phyloP scores from a whole-genome alignment of 2,888 invertebrate species.

The Coenonympha glycerion region DNA sequence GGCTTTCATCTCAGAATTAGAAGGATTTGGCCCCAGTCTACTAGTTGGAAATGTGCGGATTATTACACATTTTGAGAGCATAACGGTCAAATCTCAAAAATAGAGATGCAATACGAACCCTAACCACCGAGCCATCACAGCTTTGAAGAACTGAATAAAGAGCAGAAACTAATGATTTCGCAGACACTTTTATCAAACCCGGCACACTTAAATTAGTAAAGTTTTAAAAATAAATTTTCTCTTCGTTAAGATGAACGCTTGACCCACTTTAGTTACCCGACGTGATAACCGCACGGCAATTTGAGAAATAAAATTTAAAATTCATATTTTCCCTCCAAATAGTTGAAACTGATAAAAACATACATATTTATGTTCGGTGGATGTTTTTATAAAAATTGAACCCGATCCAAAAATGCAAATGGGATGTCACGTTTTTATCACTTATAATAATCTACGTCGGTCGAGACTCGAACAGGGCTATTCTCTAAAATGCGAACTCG shows the following conservation, averaged over 20 bases:
- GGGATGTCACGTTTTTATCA: conserved; percentile 27
- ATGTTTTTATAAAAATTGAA: conserved; percentile 22
- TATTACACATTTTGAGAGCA: no score
- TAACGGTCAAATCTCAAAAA: no score
- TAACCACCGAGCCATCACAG: background rate
- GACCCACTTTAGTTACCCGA: conserved; percentile 3
- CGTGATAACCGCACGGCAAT: conserved; percentile 3
- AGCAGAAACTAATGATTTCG: background rate
- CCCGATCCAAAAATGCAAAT: conserved; percentile 26
- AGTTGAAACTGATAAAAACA: conserved; percentile 13
- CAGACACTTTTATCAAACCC: conserved; percentile 5
- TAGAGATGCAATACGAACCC: no score
- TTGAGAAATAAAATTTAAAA: conserved; percentile 12
- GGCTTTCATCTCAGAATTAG: no score
- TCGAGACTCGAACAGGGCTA: no score
- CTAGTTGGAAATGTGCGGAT: no score
- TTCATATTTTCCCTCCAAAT: conserved; percentile 9
- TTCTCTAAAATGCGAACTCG: no score
- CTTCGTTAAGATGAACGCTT: conserved; percentile 10
- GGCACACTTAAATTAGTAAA: conserved; percentile 7
- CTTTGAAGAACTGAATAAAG: background rate
- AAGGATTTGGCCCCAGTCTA: no score
- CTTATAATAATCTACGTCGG: conserved; percentile 25
- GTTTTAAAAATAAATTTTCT: conserved; percentile 10
- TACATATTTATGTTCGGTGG: conserved; percentile 14